Conservation (phyloP, 2,797 vertebrate genomes). For the Peromyscus eremicus region DNA sequence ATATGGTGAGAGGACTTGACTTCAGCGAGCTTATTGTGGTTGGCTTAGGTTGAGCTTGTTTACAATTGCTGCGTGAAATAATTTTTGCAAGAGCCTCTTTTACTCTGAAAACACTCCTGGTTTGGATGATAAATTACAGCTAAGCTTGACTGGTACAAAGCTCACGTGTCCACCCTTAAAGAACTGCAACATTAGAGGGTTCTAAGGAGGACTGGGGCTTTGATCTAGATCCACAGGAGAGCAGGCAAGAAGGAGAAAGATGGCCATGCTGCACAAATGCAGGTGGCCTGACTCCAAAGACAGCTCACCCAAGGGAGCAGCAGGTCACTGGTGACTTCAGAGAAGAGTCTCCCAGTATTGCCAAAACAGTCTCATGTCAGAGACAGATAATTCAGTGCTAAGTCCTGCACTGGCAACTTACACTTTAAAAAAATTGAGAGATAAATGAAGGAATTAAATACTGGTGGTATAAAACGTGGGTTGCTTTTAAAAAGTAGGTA, state of each 20-base stretch:
- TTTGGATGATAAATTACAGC: neutral
- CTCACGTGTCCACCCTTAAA: neutral
- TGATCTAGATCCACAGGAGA: neutral
- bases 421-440: neutral
- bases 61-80: neutral
- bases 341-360: neutral
- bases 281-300: neutral
- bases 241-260: neutral
- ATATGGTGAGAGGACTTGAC: neutral
- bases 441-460: neutral
- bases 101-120: neutral
- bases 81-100: neutral
- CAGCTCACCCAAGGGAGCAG: neutral
- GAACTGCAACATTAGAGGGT: neutral
- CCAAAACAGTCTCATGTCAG: neutral
- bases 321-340: neutral
- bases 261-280: neutral
- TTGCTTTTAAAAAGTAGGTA: neutral
- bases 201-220: neutral
- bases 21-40: neutral
- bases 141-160: neutral
- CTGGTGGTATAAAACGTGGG: neutral
- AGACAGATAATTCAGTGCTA: neutral
- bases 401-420: neutral
- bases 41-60: neutral